A percentile compares a stretch with the other conserved stretches of the same genome.
Evolutionary conservation across 2,113 vertebrate species (phyloP).

Genomic region (Myiagra hebetior): DNA sequence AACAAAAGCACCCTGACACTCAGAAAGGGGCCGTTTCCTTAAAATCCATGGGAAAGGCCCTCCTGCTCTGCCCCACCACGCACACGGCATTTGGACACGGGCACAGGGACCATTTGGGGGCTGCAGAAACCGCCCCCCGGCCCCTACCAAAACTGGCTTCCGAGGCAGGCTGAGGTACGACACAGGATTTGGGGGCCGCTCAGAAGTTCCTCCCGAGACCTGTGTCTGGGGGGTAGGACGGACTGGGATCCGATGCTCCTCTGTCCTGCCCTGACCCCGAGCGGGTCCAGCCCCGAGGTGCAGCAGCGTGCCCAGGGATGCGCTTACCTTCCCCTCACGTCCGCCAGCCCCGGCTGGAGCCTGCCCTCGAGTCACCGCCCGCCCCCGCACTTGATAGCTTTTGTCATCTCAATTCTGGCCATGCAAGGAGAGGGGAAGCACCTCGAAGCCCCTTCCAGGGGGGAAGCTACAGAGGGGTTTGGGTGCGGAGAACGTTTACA

Average conservation of each 20-base stretch:
- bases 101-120: fast-evolving
- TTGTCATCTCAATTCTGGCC: neutral
- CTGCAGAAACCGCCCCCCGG: fast-evolving
- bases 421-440: neutral
- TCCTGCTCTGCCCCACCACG: neutral
- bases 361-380: fast-evolving
- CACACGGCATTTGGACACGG: fast-evolving
- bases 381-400: neutral
- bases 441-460: neutral
- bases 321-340: fast-evolving
- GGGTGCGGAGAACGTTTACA: conserved; percentile 40
- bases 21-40: conserved; percentile 73
- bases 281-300: neutral
- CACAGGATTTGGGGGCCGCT: neutral
- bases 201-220: fast-evolving
- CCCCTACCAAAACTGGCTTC: neutral
- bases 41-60: neutral
- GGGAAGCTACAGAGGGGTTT: neutral
- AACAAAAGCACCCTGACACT: conserved; percentile 78
- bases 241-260: neutral
- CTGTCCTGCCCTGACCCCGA: fast-evolving
- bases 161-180: neutral
- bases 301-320: neutral
- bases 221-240: fast-evolving
- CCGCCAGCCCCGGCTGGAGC: neutral